A percentile compares a stretch with the other conserved stretches of the same genome.
These are phyloP conservation scores for Marisa cornuarietis DNA, from an alignment of 1,140 invertebrate genomes.

Conservation along the genomic window DNA sequence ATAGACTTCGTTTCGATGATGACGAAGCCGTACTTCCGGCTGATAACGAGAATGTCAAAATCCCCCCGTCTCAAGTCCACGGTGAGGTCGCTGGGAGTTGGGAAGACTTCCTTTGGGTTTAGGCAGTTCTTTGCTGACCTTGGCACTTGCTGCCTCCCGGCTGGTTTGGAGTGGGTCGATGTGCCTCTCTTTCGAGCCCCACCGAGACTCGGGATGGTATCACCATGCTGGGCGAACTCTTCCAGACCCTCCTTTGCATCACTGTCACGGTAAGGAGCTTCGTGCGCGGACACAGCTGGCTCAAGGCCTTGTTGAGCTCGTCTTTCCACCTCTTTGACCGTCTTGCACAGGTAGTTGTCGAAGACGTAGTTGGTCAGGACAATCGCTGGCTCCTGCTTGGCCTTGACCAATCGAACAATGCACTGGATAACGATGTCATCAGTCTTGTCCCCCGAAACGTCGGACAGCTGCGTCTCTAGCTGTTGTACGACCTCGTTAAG, in stretches of 20 bases:
- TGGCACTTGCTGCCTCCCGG: too few species aligned
- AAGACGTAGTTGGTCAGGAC: constrained; percentile 12
- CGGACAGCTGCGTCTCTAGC: neutral
- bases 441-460: neutral
- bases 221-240: too few species aligned
- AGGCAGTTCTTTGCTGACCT: too few species aligned
- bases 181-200: too few species aligned
- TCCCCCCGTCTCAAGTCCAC: neutral
- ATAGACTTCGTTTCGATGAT: constrained; percentile 11
- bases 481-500: too few species aligned
- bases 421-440: neutral
- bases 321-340: neutral
- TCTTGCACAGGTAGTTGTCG: constrained; percentile 18
- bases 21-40: neutral
- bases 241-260: too few species aligned
- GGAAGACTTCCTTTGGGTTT: neutral
- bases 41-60: constrained; percentile 16
- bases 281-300: too few species aligned
- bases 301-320: too few species aligned
- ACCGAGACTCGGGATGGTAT: too few species aligned
- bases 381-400: neutral
- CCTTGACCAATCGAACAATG: neutral
- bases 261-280: too few species aligned
- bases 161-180: too few species aligned
- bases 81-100: neutral